These are phyloP conservation scores for Eulemur rufifrons DNA, from an alignment of 2,113 vertebrate genomes.

Conservation along the genomic window DNA sequence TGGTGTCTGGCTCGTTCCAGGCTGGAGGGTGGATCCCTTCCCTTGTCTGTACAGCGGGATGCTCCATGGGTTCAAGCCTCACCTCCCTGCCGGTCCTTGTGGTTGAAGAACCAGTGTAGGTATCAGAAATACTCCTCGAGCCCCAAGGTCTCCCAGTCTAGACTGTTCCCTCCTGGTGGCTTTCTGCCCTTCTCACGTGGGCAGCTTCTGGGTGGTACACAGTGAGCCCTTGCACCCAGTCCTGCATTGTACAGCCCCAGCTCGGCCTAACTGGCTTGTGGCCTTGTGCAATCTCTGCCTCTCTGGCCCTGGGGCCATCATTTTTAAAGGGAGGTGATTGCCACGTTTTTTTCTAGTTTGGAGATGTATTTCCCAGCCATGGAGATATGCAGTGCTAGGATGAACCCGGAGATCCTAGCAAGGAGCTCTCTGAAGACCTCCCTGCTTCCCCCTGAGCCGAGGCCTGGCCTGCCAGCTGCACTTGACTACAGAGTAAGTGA, in stretches of 20 bases:
- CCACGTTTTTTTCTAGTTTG: neutral
- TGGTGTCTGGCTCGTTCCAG: neutral
- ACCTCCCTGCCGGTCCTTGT: neutral
- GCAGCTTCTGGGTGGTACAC: neutral
- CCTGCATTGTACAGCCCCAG: neutral
- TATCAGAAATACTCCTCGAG: neutral
- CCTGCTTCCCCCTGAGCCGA: neutral
- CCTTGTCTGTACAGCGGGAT: neutral
- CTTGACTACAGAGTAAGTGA: neutral
- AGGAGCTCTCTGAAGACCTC: neutral
- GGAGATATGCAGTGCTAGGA: neutral
- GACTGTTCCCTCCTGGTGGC: neutral
- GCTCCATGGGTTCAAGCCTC: neutral
- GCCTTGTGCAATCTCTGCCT: slow-evolving; percentile 38
- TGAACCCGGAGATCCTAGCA: neutral
- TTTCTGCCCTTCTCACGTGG: neutral
- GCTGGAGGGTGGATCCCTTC: neutral
- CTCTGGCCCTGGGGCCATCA: neutral
- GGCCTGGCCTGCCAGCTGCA: neutral
- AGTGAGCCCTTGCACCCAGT: neutral
- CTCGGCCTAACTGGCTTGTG: neutral
- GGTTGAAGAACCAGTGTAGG: neutral
- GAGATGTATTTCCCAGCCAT: neutral
- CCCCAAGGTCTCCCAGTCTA: neutral
- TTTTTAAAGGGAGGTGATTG: slow-evolving; percentile 7